Base-by-base conservation (phyloP, 2,113 vertebrate genomes). In the Daphoenositta chrysoptera region DNA sequence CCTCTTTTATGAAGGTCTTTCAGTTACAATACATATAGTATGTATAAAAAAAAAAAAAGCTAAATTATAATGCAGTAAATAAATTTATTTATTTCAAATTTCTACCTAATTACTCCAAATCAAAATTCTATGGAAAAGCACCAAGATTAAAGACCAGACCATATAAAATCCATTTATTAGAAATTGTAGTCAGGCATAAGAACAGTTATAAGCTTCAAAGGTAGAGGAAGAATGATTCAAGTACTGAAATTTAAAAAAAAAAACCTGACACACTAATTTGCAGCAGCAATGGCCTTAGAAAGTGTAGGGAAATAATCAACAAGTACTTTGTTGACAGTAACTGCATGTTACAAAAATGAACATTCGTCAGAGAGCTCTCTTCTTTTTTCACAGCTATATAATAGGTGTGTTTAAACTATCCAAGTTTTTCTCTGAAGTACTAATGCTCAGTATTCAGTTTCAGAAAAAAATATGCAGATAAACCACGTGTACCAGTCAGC, bases 21-120 rank as follows among this genome's bases (percentile, higher is more conserved):
- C 18, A 45, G 23, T 26, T 64, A 48, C 11, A 58, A 13, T 15
- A 39, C 4, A 5, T 7, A 15, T 1, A 47, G 4, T 6, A 27
- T 22, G 17, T 17, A 53, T 9, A 17, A 14, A 3, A 33, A 63
- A 22, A 54, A 8, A 27, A 0, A 30, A 37, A 7, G 1, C 3
- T 53, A 44, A 93, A 21, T 13, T 75, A 10, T 11, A 79, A 30
- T 3, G 18, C 11, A 76, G 15, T 28, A 57, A 56, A 37, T 23
- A 75, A 80, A 22, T 21, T 72, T 1, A 28, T 58, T 82, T 91
- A 4, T 70, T 51, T 57, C 10, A 91, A 94, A 93, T 60, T 75
- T 6, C 15, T 56, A 16, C 47, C 37, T 39, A 79, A 85, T 30
- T 83, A 7, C 8, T 64, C 13, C 13, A 86, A 92, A 84, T 78